A percentile compares a stretch with the other conserved stretches of the same genome.
phyloP scores from a whole-genome alignment of 2,113 vertebrate genomes.

The Platycercus adscitus region DNA sequence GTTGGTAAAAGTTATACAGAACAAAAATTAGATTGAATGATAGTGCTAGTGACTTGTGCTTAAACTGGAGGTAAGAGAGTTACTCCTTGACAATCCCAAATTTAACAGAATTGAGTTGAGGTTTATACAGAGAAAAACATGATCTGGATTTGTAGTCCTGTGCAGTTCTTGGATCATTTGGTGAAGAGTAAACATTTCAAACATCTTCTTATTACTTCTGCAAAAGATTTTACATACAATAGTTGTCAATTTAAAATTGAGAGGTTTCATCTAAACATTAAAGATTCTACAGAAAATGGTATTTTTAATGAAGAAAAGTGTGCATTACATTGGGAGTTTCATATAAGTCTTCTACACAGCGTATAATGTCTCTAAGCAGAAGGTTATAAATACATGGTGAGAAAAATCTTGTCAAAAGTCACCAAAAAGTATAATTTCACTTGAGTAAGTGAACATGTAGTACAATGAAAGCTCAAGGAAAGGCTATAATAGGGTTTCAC shows the following conservation, averaged over 20 bases:
- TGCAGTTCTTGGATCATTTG: constrained; percentile 82
- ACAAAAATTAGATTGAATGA: background rate
- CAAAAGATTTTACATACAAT: constrained; percentile 54
- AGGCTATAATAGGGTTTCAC: background rate
- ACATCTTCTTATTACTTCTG: constrained; percentile 88
- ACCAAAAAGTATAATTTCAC: background rate
- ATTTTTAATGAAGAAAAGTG: background rate
- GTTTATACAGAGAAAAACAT: constrained; percentile 85
- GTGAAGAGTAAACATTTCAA: constrained; percentile 85
- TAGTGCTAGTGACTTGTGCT: constrained; percentile 33
- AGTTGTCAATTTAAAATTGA: background rate
- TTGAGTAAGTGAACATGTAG: background rate
- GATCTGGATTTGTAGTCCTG: constrained; percentile 74
- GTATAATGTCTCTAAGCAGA: background rate
- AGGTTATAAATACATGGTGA: background rate
- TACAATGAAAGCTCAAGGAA: background rate
- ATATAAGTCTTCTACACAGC: background rate
- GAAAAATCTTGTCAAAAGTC: background rate
- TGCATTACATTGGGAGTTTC: background rate
- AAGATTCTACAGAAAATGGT: background rate
- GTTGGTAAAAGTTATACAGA: background rate
- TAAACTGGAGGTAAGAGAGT: background rate
- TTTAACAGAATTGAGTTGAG: constrained; percentile 87
- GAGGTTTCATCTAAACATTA: background rate
- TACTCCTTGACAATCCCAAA: constrained; percentile 74